Conservation (phyloP, 2,888 invertebrate genomes). For the Tiliacea aurago region DNA sequence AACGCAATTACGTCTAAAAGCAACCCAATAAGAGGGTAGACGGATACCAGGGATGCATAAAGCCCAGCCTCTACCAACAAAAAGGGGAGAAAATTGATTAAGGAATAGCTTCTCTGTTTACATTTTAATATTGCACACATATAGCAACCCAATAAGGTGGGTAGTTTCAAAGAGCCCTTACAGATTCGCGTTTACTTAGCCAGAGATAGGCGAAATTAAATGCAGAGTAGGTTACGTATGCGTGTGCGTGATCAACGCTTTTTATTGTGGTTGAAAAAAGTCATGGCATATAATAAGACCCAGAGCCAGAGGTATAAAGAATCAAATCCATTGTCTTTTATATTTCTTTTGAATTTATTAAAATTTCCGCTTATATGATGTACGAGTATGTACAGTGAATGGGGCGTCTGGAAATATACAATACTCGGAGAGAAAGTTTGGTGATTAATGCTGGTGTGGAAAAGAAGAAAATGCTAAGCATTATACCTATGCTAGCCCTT, state of each 20-base stretch:
- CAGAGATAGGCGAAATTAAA: constrained; percentile 45
- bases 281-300: background rate
- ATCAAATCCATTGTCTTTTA: background rate
- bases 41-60: constrained; percentile 48
- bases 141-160: constrained; percentile 48
- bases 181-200: constrained; percentile 31
- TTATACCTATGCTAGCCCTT: background rate
- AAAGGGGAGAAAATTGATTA: constrained; percentile 63
- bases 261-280: constrained; percentile 11
- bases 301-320: background rate
- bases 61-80: constrained; percentile 52
- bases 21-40: constrained; percentile 48
- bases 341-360: background rate
- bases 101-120: constrained; percentile 61
- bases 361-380: background rate
- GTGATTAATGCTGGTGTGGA: background rate
- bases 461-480: too few species aligned
- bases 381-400: too few species aligned
- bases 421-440: background rate
- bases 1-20: constrained; percentile 58
- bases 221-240: constrained; percentile 28
- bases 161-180: constrained; percentile 44
- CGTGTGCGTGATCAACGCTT: constrained; percentile 3
- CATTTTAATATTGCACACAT: constrained; percentile 59
- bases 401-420: background rate